A percentile compares a stretch with the other conserved stretches of the same genome.
Conservation (phyloP, 2,113 vertebrate genomes). For the Spea multiplicata region DNA sequence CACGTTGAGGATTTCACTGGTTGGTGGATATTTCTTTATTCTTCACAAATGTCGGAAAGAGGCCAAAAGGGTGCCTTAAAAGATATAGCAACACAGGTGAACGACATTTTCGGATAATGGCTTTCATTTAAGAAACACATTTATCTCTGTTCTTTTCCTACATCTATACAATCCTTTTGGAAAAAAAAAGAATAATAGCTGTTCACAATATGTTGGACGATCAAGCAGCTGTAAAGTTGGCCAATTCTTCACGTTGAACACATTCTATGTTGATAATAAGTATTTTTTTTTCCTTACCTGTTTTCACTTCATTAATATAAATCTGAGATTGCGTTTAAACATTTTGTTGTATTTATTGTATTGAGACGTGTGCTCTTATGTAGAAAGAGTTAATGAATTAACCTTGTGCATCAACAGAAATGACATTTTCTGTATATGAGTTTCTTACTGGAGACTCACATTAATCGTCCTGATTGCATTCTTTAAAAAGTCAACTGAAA, state of each 20-base stretch:
- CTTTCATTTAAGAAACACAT: conserved; percentile 39
- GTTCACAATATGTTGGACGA: conserved; percentile 5
- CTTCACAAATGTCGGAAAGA: conserved; percentile 24
- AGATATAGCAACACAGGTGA: conserved; percentile 25
- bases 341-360: not conserved
- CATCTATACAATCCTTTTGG: conserved; percentile 29
- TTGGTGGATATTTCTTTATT: conserved; percentile 41
- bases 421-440: too few species aligned
- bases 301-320: too few species aligned
- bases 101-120: conserved; percentile 38
- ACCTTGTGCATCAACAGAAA: too few species aligned
- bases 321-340: not conserved
- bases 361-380: too few species aligned
- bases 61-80: conserved; percentile 41
- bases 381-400: too few species aligned
- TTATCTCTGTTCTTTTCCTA: conserved; percentile 42
- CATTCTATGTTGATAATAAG: not conserved
- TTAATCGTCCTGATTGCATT: too few species aligned
- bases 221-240: not conserved
- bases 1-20: conserved; percentile 26
- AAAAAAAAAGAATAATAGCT: conserved; percentile 2
- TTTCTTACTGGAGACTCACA: too few species aligned
- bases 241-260: not conserved
- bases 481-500: too few species aligned
- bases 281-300: not conserved